Evolutionary conservation across 2,797 vertebrate species (phyloP).

Genomic region (Acrocephalus scirpaceus): DNA sequence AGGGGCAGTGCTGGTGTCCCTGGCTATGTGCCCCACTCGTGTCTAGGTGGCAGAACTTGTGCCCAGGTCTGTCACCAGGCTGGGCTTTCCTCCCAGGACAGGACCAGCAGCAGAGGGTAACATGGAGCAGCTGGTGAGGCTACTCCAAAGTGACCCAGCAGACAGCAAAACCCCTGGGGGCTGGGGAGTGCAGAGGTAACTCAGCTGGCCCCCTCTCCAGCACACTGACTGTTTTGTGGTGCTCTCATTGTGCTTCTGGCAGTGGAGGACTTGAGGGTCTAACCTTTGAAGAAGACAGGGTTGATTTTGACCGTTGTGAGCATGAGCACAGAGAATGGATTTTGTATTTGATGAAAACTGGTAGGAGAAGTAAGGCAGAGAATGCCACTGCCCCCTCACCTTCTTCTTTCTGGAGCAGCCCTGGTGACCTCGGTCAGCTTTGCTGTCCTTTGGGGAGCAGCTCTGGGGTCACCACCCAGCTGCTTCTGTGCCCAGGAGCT

Average conservation of each 20-base stretch:
- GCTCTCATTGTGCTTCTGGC: background rate
- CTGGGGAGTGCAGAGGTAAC: background rate
- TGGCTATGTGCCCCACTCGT: rapidly evolving
- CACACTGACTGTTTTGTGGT: background rate
- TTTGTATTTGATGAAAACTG: background rate
- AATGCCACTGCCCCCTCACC: background rate
- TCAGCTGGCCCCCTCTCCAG: background rate
- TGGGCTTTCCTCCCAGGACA: background rate
- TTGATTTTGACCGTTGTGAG: background rate
- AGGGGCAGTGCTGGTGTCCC: background rate
- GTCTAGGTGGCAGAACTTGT: background rate
- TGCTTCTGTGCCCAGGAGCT: background rate
- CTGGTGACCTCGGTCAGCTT: background rate
- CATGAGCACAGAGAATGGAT: background rate
- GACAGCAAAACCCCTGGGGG: background rate
- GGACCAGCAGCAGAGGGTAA: background rate
- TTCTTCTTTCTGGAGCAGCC: background rate
- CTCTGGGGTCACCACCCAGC: background rate
- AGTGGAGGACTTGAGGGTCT: background rate
- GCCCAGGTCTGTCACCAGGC: background rate
- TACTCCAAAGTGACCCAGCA: background rate
- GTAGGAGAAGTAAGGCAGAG: background rate
- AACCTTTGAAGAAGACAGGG: background rate
- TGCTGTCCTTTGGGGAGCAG: background rate
- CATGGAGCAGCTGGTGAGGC: background rate